These are phyloP conservation scores for Blastobasis adustella DNA, from an alignment of 2,888 invertebrate species.

Conservation along the genomic window DNA sequence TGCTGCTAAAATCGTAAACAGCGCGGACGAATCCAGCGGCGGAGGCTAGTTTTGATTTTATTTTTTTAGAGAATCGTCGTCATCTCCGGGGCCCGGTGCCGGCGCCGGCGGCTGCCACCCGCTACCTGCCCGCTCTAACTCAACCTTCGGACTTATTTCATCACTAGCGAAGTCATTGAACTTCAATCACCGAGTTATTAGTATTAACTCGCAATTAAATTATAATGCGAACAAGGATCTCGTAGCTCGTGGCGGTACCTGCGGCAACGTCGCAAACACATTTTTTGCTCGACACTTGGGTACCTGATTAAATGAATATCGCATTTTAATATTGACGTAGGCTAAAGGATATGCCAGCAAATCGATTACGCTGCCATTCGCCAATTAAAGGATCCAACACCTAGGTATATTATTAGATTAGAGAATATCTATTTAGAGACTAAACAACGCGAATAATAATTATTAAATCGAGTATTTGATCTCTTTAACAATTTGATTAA, in stretches of 20 bases:
- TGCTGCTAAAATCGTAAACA: no score
- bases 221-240: slow-evolving; percentile 24
- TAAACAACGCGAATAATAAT: no score
- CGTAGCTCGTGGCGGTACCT: slow-evolving; percentile 11
- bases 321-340: no score
- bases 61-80: slow-evolving; percentile 16
- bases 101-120: slow-evolving; percentile 34
- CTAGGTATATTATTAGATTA: no score
- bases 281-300: slow-evolving; percentile 22
- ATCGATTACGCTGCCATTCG: no score
- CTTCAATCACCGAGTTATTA: slow-evolving; percentile 34
- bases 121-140: slow-evolving; percentile 43
- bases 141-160: slow-evolving; percentile 58
- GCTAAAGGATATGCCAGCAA: no score
- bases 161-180: slow-evolving; percentile 53
- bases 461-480: no score
- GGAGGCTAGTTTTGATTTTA: slow-evolving; percentile 21
- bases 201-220: slow-evolving; percentile 28
- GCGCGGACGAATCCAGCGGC: no score
- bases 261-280: slow-evolving; percentile 24
- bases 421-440: no score
- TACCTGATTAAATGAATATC: slow-evolving; percentile 9
- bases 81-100: slow-evolving; percentile 20
- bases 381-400: no score
- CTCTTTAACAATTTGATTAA: no score